Evolutionary conservation across 2,888 invertebrate species (phyloP).

Genomic region (Diabrotica balteata): DNA sequence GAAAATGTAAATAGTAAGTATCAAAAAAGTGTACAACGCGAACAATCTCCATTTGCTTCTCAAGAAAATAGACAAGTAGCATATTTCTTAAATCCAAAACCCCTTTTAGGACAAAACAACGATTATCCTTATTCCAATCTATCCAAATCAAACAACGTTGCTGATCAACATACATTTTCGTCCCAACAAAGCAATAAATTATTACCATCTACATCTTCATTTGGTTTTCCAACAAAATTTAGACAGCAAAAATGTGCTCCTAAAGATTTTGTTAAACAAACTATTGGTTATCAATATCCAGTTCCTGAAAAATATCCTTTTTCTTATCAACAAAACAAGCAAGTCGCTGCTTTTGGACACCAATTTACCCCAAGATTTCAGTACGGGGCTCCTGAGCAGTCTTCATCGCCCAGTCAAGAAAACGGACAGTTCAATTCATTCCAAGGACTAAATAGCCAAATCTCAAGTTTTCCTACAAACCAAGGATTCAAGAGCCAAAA

Average conservation of each 20-base stretch:
- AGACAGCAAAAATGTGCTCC: not conserved
- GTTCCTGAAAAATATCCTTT: not conserved
- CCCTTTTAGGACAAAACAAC: slow-evolving; percentile 2
- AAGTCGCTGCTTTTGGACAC: not conserved
- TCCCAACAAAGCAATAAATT: slow-evolving; percentile 10
- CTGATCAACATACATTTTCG: slow-evolving; percentile 13
- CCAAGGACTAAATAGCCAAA: not conserved
- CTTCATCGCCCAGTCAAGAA: not conserved
- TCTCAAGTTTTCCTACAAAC: not conserved
- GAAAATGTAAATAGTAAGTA: slow-evolving; percentile 3
- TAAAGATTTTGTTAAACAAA: not conserved
- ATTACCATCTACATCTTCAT: not conserved
- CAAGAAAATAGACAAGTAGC: slow-evolving; percentile 8
- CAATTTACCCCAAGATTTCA: not conserved
- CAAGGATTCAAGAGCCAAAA: not conserved
- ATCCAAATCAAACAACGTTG: not conserved
- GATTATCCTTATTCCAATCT: slow-evolving; percentile 3
- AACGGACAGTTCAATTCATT: not conserved
- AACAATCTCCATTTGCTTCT: slow-evolving; percentile 9
- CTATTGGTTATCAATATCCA: not conserved
- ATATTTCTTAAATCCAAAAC: not conserved
- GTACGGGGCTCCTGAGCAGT: not conserved
- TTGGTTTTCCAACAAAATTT: not conserved
- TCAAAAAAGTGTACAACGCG: not conserved
- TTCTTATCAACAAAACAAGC: not conserved